Conservation (phyloP, 2,888 invertebrate genomes). For the Pterostichus madidus region DNA sequence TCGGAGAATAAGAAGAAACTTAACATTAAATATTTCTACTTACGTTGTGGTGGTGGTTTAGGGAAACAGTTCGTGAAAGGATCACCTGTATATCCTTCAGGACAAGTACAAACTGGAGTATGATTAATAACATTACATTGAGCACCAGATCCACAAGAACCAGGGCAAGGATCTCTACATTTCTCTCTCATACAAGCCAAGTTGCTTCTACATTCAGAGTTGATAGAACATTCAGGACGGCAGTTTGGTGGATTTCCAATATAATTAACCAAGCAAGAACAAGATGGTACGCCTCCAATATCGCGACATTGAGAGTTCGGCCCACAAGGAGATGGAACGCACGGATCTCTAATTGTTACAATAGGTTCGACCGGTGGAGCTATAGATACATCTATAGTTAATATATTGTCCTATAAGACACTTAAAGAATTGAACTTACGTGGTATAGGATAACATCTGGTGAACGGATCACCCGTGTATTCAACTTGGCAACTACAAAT, state of each 20-base stretch:
- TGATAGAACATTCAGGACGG: slow-evolving; percentile 87
- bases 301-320: slow-evolving; percentile 83
- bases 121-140: slow-evolving; percentile 87
- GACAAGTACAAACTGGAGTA: slow-evolving; percentile 87
- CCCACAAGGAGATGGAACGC: slow-evolving; percentile 86
- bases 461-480: slow-evolving; percentile 83
- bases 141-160: slow-evolving; percentile 86
- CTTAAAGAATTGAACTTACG: slow-evolving; percentile 69
- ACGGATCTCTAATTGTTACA: slow-evolving; percentile 79
- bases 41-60: slow-evolving; percentile 78
- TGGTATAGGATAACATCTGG: slow-evolving; percentile 82
- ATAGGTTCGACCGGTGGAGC: slow-evolving; percentile 69
- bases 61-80: slow-evolving; percentile 85
- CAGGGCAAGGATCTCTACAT: slow-evolving; percentile 87
- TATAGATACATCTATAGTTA: slow-evolving; percentile 67
- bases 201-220: slow-evolving; percentile 85
- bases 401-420: slow-evolving; percentile 6
- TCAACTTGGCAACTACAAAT: slow-evolving; percentile 80
- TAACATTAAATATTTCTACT: slow-evolving; percentile 69
- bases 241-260: slow-evolving; percentile 87
- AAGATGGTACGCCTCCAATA: slow-evolving; percentile 79
- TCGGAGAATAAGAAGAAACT: too few relatives aligned
- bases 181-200: slow-evolving; percentile 86
- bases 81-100: slow-evolving; percentile 85
- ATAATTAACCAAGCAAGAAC: slow-evolving; percentile 84